Evolutionary conservation across 92 coral and sea anemone genomes (phyloP), one percentile per base, ranked within the genome.

Genomic region (Virgularia gustaviana): DNA sequence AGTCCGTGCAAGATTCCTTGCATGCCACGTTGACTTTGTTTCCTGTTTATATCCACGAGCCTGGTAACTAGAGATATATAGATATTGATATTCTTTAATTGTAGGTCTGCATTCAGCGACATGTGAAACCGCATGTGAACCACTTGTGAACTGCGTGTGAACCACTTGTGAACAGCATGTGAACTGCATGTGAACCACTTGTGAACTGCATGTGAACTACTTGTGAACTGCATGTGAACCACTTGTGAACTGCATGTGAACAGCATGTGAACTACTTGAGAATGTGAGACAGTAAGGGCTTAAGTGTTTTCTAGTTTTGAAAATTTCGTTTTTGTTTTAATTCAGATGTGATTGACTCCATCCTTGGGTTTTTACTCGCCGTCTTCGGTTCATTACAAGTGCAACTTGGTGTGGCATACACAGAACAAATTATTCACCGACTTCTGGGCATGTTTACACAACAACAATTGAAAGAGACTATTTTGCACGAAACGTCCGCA

Each of bases 341-440:
- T 47, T 0, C 78, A 94, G 99, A 87, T 70, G 88, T 84, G 15
- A 87, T 89, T 16, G 99, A 94, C 71, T 87, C 87, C 47, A 80
- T 94, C 31, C 77, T 94, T 42, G 94, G 91, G 33, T 94, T 94
- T 57, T 85, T 94, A 12, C 78, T 94, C 56, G 87, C 87, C 3
- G 70, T 94, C 25, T 90, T 94, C 28, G 92, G 88, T 66, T 87
- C 88, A 20, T 82, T 94, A 10, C 90, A 87, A 73, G 90, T 89
- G 18, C 98, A 92, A 75, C 77, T 84, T 18, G 98, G 98, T 27
- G 79, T 95, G 19, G 83, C 88, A 24, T 85, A 89, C 63, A 92
- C 96, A 6, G 94, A 92, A 62, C 92, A 89, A 54, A 92, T 92
- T 23, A 90, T 92, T 20, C 94, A 89, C 65, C 91, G 79, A 45